Evolutionary conservation across 2,797 vertebrate genomes (phyloP).

Genomic region (Sciurus vulgaris): DNA sequence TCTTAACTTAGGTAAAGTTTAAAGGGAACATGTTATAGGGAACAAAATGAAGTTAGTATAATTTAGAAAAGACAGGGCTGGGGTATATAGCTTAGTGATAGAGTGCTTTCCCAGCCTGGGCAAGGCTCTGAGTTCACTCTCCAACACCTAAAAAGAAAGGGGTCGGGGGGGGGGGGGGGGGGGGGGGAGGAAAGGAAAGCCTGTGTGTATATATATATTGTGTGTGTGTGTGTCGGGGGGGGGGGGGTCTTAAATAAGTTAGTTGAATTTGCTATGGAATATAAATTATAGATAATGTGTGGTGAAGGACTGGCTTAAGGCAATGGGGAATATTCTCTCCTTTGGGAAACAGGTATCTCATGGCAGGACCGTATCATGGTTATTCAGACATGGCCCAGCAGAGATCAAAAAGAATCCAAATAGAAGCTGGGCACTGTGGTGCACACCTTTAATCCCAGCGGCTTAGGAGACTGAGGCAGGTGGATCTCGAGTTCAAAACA

Average conservation of each 20-base stretch:
- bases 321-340: background rate
- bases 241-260: background rate
- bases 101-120: too few species aligned
- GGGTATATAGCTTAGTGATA: background rate
- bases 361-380: background rate
- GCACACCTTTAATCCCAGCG: too few species aligned
- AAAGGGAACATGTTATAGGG: background rate
- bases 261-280: background rate
- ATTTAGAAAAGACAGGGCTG: background rate
- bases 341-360: background rate
- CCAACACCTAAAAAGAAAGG: too few species aligned
- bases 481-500: too few species aligned
- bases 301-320: background rate
- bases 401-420: background rate
- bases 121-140: background rate
- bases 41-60: conserved; percentile 1
- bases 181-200: background rate
- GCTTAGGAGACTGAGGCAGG: too few species aligned
- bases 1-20: conserved; percentile 1
- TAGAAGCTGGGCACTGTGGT: background rate
- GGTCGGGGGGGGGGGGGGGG: background rate
- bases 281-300: background rate
- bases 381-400: background rate
- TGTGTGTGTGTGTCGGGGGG: too few species aligned
- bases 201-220: background rate